Base-by-base conservation (phyloP, 2,888 invertebrate species). In the Antheraea yamamai region DNA sequence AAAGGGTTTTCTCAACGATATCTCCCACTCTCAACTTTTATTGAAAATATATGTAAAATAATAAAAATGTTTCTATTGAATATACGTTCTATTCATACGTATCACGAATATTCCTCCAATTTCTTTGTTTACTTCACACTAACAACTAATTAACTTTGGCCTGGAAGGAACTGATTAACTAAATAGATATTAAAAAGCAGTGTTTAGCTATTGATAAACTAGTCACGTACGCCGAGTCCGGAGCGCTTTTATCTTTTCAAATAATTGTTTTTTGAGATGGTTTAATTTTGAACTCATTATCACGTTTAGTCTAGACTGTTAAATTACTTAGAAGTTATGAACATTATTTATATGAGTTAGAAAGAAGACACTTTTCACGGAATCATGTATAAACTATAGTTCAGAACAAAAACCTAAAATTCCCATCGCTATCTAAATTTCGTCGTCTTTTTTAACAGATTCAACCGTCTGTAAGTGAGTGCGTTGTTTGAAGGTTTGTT, bases 141-240 rank as follows among this genome's bases (percentile, higher is more conserved):
- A 73, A 30, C 68, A 71, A 23, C 61, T 66, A 66, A 66, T 30
- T 51, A 66, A 73, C 64, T 66, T 52, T 39, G 58, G 58, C 52
- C 52, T 68, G 35, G 61, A 47, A 39, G 52, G 51, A 18, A 51
- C n/a, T 75, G 66, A 68, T 75, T 73, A 72, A 68, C 39, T 73
- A 68, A 73, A 61, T 74, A 75, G 74, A 75, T 76, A 76, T 75
- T 76, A 72, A 73, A 74, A 76, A 75, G 75, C 72, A 47, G n/a
- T 75, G 76, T 52, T 39, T 73, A 76, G 64, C 73, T 68, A 64
- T 75, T 55, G 30, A 39, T 26, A 75, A 30, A 35, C 75, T 20
- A 75, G 66, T 75, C 75, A 75, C 73, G 75, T 75, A 68, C 39
- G 7, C 68, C 18, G 52, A 18, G 51, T 75, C 23, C 30, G 16